phyloP scores from a whole-genome alignment of 2,888 invertebrate genomes.

The Spilarctia lutea region DNA sequence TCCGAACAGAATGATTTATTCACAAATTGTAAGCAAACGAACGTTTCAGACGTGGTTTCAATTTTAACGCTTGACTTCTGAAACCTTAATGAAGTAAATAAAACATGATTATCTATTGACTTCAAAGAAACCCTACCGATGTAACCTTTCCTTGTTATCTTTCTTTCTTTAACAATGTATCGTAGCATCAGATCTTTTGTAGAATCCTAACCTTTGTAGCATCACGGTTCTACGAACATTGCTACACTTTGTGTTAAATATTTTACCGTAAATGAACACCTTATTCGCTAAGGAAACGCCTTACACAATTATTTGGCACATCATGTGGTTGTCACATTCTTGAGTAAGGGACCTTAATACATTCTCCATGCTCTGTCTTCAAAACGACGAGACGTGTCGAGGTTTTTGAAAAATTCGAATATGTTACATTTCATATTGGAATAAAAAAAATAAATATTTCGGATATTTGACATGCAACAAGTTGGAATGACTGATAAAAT shows the following conservation, averaged over 20 bases:
- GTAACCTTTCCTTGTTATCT: constrained; percentile 1
- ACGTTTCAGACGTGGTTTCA: constrained; percentile 55
- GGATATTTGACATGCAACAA: too few relatives aligned
- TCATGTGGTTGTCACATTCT: not conserved
- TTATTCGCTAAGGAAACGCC: not conserved
- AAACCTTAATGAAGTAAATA: constrained; percentile 39
- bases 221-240: not conserved
- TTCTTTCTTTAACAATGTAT: not conserved
- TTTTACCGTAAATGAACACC: not conserved
- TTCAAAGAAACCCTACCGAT: constrained; percentile 15
- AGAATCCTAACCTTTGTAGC: not conserved
- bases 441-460: too few relatives aligned
- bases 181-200: not conserved
- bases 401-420: too few relatives aligned
- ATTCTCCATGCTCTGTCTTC: not conserved
- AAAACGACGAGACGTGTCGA: too few relatives aligned
- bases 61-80: constrained; percentile 29
- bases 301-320: not conserved
- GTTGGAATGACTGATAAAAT: too few relatives aligned
- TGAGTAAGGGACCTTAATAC: not conserved
- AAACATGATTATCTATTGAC: constrained; percentile 21
- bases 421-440: too few relatives aligned
- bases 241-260: not conserved
- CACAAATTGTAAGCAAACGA: constrained; percentile 57
- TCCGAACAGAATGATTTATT: constrained; percentile 79